Conservation (phyloP, 2,113 vertebrate genomes). For the Caracal caracal region DNA sequence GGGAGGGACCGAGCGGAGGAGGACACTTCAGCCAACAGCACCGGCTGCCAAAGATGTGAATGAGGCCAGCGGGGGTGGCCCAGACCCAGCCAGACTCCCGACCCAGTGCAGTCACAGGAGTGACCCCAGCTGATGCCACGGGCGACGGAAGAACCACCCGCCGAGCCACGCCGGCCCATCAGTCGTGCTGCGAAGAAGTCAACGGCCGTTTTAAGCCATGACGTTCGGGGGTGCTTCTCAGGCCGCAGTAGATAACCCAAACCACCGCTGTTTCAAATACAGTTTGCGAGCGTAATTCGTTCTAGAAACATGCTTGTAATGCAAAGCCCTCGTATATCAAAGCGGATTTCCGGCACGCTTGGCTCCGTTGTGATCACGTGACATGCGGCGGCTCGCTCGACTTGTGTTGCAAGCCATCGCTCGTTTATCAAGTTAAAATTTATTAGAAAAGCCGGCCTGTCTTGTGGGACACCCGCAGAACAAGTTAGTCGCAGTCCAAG, state of each 20-base stretch:
- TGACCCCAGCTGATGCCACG: background rate
- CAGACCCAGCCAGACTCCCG: background rate
- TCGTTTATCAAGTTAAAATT: too few species aligned
- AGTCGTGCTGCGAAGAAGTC: background rate
- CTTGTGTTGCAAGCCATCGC: too few species aligned
- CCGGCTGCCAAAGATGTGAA: background rate
- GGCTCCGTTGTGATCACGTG: too few species aligned
- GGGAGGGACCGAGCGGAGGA: background rate
- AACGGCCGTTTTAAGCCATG: background rate
- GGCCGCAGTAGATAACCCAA: background rate
- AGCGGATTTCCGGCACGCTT: too few species aligned
- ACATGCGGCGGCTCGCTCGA: too few species aligned
- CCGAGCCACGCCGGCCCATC: background rate
- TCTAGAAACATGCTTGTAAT: too few species aligned
- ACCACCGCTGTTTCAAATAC: background rate
- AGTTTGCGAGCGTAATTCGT: too few species aligned
- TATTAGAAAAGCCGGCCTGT: too few species aligned
- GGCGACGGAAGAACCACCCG: background rate
- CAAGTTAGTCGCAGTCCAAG: too few species aligned
- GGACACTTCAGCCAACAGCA: background rate
- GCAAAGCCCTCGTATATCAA: too few species aligned
- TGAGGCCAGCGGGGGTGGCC: background rate
- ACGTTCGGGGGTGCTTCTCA: background rate
- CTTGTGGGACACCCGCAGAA: too few species aligned
- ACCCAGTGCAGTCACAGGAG: background rate